Evolutionary conservation across 1,140 invertebrate species (phyloP).

Genomic region (Holotrichia oblita): DNA sequence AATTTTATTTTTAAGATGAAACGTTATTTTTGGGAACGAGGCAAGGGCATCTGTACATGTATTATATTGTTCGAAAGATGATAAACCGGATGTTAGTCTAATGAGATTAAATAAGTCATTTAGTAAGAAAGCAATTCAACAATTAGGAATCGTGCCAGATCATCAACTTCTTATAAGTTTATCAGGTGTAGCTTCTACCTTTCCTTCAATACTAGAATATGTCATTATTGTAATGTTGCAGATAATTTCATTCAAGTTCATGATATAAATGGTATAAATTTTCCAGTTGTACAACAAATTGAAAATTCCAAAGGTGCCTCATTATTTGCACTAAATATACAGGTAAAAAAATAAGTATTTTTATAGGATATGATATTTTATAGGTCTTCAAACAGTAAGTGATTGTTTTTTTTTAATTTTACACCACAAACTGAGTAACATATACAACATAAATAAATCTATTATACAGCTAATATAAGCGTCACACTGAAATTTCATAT

Average conservation of each 20-base stretch:
- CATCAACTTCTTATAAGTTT: slow-evolving; percentile 87
- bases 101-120: slow-evolving; percentile 91
- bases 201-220: not conserved
- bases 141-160: slow-evolving; percentile 89
- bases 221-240: slow-evolving; percentile 49
- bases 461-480: too few relatives aligned
- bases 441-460: too few relatives aligned
- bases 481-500: too few relatives aligned
- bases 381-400: too few relatives aligned
- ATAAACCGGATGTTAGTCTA: slow-evolving; percentile 76
- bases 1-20: slow-evolving; percentile 75
- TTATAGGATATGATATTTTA: too few relatives aligned
- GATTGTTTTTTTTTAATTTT: too few relatives aligned
- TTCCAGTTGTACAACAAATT: slow-evolving; percentile 79
- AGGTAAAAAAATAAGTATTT: slow-evolving; percentile 64
- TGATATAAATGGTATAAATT: slow-evolving; percentile 83
- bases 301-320: slow-evolving; percentile 87
- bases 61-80: slow-evolving; percentile 74
- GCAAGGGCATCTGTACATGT: slow-evolving; percentile 92
- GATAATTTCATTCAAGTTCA: slow-evolving; percentile 88
- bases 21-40: slow-evolving; percentile 91
- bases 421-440: too few relatives aligned
- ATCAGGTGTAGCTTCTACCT: slow-evolving; percentile 68
- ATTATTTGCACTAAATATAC: slow-evolving; percentile 84
- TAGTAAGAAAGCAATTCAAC: slow-evolving; percentile 92